Evolutionary conservation across 92 coral and sea anemone genomes (phyloP).

Genomic region (Porites evermanni): DNA sequence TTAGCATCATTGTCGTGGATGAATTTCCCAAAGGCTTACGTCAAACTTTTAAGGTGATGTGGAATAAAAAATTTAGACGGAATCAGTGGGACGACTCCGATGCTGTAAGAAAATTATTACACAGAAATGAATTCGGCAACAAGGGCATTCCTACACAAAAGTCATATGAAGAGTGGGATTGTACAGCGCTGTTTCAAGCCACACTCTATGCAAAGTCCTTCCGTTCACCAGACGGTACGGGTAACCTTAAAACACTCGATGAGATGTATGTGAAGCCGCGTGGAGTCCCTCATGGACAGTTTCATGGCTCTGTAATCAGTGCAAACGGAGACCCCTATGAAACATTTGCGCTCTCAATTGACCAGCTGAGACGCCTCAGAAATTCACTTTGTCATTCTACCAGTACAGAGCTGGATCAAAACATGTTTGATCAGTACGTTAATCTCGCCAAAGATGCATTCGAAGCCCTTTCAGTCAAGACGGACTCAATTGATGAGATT

Average conservation of each 20-base stretch:
- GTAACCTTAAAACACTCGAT: background rate
- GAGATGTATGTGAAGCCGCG: constrained; percentile 4
- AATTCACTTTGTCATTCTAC: background rate
- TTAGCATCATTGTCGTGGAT: too few species aligned
- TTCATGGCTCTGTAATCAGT: background rate
- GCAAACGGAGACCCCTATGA: background rate
- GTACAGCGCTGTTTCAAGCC: constrained; percentile 3
- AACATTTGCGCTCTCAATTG: background rate
- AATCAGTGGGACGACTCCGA: background rate
- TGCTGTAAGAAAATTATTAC: background rate
- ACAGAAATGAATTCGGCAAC: background rate
- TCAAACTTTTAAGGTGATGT: background rate
- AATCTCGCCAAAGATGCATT: background rate
- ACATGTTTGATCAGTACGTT: background rate
- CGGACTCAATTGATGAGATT: background rate
- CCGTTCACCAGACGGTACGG: background rate
- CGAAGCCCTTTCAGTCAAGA: background rate
- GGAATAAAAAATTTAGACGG: background rate
- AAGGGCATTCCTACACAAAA: background rate
- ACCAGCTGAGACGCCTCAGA: background rate
- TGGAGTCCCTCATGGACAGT: background rate
- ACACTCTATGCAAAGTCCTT: background rate
- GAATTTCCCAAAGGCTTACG: constrained; percentile 5
- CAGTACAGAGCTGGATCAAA: background rate
- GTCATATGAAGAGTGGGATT: constrained; percentile 9